These are phyloP conservation scores for Suncus etruscus DNA, from an alignment of 2,113 vertebrate genomes.

Conservation along the genomic window DNA sequence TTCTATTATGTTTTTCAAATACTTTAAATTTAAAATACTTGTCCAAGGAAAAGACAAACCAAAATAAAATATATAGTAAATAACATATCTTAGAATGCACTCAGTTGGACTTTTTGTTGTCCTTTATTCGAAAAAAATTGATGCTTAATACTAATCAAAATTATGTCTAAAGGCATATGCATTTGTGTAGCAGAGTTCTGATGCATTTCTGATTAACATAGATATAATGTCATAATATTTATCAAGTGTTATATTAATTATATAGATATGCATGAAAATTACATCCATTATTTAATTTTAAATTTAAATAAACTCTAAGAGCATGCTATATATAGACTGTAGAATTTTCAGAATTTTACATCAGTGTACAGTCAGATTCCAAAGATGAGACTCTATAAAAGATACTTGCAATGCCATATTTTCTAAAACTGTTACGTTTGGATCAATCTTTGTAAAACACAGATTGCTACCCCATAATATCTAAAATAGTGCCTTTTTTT, in stretches of 20 bases:
- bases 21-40: background rate
- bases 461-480: background rate
- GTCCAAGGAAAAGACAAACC: background rate
- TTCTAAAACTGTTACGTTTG: constrained; percentile 5
- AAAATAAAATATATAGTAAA: background rate
- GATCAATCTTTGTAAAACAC: background rate
- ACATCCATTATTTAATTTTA: background rate
- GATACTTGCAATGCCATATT: background rate
- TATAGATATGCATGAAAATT: background rate
- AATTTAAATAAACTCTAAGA: background rate
- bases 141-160: background rate
- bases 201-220: background rate
- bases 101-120: background rate
- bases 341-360: constrained; percentile 47
- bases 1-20: background rate
- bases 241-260: background rate
- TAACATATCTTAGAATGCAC: background rate
- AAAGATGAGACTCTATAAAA: background rate
- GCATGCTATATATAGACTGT: background rate
- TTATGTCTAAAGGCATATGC: too few relatives aligned
- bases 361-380: background rate
- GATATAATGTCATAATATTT: background rate
- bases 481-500: background rate
- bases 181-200: too few relatives aligned
- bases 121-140: background rate